phyloP scores from a whole-genome alignment of 2,888 invertebrate species.

The Stenchaetothrips biformis region DNA sequence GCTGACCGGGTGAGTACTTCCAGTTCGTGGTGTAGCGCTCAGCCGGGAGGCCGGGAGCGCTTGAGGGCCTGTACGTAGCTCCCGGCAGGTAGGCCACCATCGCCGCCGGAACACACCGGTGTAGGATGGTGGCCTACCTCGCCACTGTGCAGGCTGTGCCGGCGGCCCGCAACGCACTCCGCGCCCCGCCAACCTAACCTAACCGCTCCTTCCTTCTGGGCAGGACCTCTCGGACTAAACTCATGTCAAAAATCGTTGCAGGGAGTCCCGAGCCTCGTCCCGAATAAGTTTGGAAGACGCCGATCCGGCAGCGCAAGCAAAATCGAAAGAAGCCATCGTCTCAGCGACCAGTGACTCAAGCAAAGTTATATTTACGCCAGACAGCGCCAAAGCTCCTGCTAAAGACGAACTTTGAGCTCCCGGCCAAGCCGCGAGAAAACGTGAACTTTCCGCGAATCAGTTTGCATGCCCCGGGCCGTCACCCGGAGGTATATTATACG shows the following conservation, averaged over 20 bases:
- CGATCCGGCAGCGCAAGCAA: constrained; percentile 48
- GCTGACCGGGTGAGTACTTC: constrained; percentile 44
- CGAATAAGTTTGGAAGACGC: constrained; percentile 54
- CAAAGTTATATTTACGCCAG: constrained; percentile 36
- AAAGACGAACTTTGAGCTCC: constrained; percentile 35
- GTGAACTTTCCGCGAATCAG: background rate
- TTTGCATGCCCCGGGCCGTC: no score
- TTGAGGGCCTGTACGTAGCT: background rate
- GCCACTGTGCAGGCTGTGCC: no score
- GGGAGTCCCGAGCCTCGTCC: constrained; percentile 42
- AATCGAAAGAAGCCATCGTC: constrained; percentile 33
- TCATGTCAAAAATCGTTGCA: no score
- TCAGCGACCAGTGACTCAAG: constrained; percentile 32
- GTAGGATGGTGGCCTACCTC: no score
- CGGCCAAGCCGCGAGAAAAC: constrained; percentile 26
- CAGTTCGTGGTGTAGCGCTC: constrained; percentile 1
- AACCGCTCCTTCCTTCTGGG: no score
- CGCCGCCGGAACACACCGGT: no score
- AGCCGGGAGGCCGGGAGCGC: background rate
- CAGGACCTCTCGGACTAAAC: no score
- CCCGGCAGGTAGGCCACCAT: no score
- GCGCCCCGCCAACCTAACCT: no score
- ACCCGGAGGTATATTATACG: no score
- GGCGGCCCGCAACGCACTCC: no score
- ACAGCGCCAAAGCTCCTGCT: background rate